Evolutionary conservation across 2,797 vertebrate genomes (phyloP), one percentile per base, ranked within the genome.

Genomic region (Neopelma chrysocephalum): DNA sequence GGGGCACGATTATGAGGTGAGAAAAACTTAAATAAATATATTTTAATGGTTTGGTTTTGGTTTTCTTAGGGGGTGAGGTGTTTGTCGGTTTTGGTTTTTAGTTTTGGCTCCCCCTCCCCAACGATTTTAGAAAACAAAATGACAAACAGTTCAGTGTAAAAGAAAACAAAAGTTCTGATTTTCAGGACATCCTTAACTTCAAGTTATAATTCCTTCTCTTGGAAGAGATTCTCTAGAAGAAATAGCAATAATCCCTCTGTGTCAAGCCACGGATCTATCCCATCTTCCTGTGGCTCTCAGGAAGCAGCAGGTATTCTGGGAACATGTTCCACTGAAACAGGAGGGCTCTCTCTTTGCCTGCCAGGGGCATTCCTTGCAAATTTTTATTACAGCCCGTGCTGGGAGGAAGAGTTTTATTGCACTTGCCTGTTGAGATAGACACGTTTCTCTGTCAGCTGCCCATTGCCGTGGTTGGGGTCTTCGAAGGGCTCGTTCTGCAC

Each of bases 391-490:
- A 72, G 53, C 20, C 54, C 19, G 7, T 12, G 31, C 48, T 26
- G 32, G 51, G n/a, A 93, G 27, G 71, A 91, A 20, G 5, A 31
- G 45, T 43, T 34, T 50, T 42, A 10, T 22, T 25, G 11, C 66
- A 94, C 97, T 98, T 96, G 98, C 99, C 99, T 99, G 98, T 99
- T 99, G 95, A 99, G 99, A 98, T 99, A 99, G 90, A 99, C 99
- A 6, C 99, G 98, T 96, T 99, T 99, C 97, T 99, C 99, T 0
- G 99, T 99, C 95, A 99, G 99, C 97, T 99, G 99, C 57, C 99
- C 99, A 3, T 98, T 97, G 94, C 99, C 99, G 3, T 99, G 99
- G 96, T 98, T 98, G 23, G 99, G 99, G 95, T 99, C 99, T 27
- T 99, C 98, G 5, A 98, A 99, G 43, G 99, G 99, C 81, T 99